Evolutionary conservation across 2,797 vertebrate species (phyloP), one percentile per base, ranked within the genome.

Genomic region (Coregonus sp.): DNA sequence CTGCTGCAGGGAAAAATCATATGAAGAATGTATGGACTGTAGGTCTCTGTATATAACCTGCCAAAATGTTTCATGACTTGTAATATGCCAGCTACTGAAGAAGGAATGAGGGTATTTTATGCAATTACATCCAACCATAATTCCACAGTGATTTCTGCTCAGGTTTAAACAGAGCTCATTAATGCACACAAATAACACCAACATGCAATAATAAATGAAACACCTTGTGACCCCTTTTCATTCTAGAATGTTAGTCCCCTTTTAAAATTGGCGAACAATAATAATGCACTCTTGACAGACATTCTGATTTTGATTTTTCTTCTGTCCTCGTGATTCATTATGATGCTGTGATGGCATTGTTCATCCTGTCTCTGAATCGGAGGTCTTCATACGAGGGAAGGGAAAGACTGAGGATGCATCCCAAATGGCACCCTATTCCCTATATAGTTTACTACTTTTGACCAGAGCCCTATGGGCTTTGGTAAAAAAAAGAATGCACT

Each of bases 31-130:
- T 87, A 90, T 89, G 81, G 90, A 90, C 90, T 87, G 81, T 81
- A 81, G 89, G 89, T 91, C 84, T 87, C 76, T 84, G 81, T 86
- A 89, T 93, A 94, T 92, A 92, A 92, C 91, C 92, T 93, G 92
- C 88, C 92, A 93, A 83, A 89, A 89, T 90, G 89, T 89, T 92
- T 90, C 89, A 93, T 91, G 91, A 86, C 86, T 89, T 82, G 86
- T 92, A 90, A 91, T 92, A 89, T 88, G 84, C 87, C 88, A 85
- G 88, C 86, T 85, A 83, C 90, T 90, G 81, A 91, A 80, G 89
- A 87, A 85, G 47, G 73, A 86, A 70, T 47, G 40, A 47, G 40
- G 76, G 73, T 76, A 81, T 81, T 80, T 81, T 47, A 47, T 47
- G 74, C 35, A 52, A 75, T 25, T 1, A 20, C 33, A 29, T 35